Evolutionary conservation across 35 echinoderm and acorn worm species (phyloP).

Genomic region (Lytechinus pictus): DNA sequence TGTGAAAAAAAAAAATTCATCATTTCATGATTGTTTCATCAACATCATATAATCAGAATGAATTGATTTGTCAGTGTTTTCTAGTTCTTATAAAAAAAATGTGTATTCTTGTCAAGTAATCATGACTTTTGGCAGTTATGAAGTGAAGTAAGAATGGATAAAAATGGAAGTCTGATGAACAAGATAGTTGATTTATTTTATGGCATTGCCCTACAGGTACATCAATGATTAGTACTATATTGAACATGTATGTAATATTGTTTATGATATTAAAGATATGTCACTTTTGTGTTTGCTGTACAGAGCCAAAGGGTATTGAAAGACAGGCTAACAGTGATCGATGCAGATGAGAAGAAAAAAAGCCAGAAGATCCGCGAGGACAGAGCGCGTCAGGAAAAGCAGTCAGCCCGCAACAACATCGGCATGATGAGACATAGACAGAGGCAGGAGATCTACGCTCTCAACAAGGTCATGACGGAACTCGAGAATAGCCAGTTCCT

Average conservation of each 20-base stretch:
- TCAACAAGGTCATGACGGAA: conserved; percentile 98
- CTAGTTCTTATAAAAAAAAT: too few relatives aligned
- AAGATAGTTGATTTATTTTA: too few relatives aligned
- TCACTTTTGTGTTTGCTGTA: conserved; percentile 23
- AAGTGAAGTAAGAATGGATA: too few relatives aligned
- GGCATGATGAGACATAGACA: conserved; percentile 65
- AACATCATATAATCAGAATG: too few relatives aligned
- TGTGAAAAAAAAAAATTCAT: too few relatives aligned
- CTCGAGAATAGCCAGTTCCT: conserved; percentile 79
- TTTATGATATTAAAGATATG: not conserved
- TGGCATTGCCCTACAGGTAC: too few relatives aligned
- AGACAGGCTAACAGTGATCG: conserved; percentile 67
- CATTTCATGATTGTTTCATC: too few relatives aligned
- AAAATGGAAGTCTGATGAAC: too few relatives aligned
- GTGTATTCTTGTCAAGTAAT: too few relatives aligned
- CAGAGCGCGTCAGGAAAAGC: conserved; percentile 59
- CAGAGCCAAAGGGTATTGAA: conserved; percentile 92
- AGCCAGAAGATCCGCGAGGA: conserved; percentile 66
- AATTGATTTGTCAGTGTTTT: too few relatives aligned
- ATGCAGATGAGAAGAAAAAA: conserved; percentile 72
- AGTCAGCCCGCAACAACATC: conserved; percentile 59
- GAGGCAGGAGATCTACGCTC: conserved; percentile 90
- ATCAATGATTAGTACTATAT: not conserved
- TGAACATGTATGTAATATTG: not conserved
- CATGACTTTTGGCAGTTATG: too few relatives aligned